phyloP scores from a whole-genome alignment of 2,888 invertebrate species.

The Eupithecia subumbrata region DNA sequence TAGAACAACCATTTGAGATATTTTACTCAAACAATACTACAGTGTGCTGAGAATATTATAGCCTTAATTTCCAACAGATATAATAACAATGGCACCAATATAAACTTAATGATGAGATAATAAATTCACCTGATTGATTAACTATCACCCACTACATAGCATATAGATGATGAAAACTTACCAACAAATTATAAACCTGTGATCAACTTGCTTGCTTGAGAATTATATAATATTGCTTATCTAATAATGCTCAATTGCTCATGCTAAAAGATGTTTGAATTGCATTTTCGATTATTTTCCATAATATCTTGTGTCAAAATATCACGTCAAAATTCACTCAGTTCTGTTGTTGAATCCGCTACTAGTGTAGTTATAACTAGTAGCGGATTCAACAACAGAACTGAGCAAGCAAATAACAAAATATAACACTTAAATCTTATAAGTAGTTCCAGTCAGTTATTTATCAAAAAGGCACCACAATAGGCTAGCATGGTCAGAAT shows the following conservation, averaged over 20 bases:
- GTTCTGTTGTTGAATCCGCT: too few relatives aligned
- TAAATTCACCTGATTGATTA: not conserved
- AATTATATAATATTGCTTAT: not conserved
- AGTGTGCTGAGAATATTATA: not conserved
- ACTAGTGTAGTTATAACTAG: too few relatives aligned
- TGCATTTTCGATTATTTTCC: not conserved
- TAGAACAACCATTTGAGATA: not conserved
- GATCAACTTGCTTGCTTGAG: not conserved
- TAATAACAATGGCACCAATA: not conserved
- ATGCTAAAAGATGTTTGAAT: not conserved
- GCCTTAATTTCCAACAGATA: not conserved
- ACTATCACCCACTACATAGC: not conserved
- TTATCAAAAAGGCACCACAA: not conserved
- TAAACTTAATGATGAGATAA: not conserved
- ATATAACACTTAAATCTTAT: not conserved
- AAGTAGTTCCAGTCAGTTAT: not conserved
- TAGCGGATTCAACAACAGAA: not conserved
- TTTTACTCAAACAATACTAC: not conserved
- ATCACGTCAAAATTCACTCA: too few relatives aligned
- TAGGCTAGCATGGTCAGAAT: not conserved
- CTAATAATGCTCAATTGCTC: not conserved
- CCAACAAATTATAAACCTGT: not conserved
- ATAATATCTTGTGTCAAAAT: not conserved
- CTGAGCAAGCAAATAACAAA: not conserved
- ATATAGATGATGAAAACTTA: not conserved